Base-by-base conservation (phyloP, 2,113 vertebrate genomes). In the Galeopterus variegatus region DNA sequence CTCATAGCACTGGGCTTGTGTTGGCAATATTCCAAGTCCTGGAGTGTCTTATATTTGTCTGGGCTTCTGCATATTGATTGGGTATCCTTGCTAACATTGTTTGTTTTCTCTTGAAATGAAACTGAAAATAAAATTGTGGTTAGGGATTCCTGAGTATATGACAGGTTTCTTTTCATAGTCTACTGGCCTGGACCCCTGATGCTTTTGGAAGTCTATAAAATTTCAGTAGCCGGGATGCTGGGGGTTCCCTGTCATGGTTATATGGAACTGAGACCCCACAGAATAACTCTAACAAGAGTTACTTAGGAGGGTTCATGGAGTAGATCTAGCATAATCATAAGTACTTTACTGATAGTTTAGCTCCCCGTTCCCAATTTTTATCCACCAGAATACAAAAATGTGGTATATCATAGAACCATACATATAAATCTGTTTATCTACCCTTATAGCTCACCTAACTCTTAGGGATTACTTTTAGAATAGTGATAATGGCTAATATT, bases 31-130 rank as follows among this genome's bases (percentile, higher is more conserved):
- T 86, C 56, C 79, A 73, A 19, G 23, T 70, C 82, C 4, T 12
- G 23, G 41, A 52, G 48, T 3, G 24, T 52, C 36, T 18, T 45
- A 1, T 9, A 31, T 54, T 45, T 75, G 48, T 84, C 45, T 92
- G n/a, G 60, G 85, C 48, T 90, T 93, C 72, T 77, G 76, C 60
- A 21, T 69, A 83, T 83, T 0, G 2, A n/a, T 54, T 24, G 45
- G 70, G 67, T 10, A 4, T 87, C 73, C 83, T 94, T 64, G 64
- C n/a, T 80, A 60, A 88, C 69, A 26, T 5, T 72, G 64, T 85
- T 90, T 67, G 54, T 79, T 94, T 96, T 93, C 52, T 93, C 50
- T 73, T 64, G 65, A 82, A 73, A 73, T 82, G 36, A 56, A 67
- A 73, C 54, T 52, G 48, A 72, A 93, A 81, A 56, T 73, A 75